Base-by-base conservation (phyloP, 2,888 invertebrate species). In the Oligia strigilis region DNA sequence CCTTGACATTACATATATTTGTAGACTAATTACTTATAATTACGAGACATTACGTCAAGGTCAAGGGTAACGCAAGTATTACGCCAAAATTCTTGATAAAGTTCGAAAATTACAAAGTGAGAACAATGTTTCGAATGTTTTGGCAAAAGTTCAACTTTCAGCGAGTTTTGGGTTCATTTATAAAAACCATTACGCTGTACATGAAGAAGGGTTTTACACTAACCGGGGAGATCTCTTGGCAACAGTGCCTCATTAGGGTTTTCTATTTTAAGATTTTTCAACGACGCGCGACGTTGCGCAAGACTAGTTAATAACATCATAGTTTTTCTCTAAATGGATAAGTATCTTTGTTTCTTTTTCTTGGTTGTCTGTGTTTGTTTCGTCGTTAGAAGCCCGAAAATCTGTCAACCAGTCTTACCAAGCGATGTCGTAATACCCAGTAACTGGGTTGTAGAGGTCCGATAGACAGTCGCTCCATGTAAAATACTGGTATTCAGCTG, bases 1-100 rank as follows among this genome's bases (percentile, higher is more conserved):
- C 93, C 93, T 92, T 94, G 94, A 93, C 93, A 92, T 89, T 90
- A 91, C 88, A 65, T 80, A 90, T 90, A 91, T 90, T 86, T 80
- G 83, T 78, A 78, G 76, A 88, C 90, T 91, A 92, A 93, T 92
- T 92, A 91, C 87, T 90, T 89, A 83, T 88, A 90, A 90, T 92
- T 90, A 90, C 87, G 83, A 91, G 87, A 83, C 85, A 89, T 85
- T 81, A 80, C 75, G 66, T 23, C 88, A 88, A 92, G 91, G 91
- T 83, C 81, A 86, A 87, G 85, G 83, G 77, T 80, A 83, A 69
- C 69, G 64, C 69, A 62, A 74, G 67, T 79, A 36, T 43, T 19
- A 69, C 49, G 88, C 75, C 88, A 86, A 88, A 86, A 84, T 86
- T 86, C 72, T 86, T 82, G 82, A 82, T 87, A 79, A 85, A 83